Base-by-base conservation (phyloP, 2,888 invertebrate genomes). In the Neelides folsomi region DNA sequence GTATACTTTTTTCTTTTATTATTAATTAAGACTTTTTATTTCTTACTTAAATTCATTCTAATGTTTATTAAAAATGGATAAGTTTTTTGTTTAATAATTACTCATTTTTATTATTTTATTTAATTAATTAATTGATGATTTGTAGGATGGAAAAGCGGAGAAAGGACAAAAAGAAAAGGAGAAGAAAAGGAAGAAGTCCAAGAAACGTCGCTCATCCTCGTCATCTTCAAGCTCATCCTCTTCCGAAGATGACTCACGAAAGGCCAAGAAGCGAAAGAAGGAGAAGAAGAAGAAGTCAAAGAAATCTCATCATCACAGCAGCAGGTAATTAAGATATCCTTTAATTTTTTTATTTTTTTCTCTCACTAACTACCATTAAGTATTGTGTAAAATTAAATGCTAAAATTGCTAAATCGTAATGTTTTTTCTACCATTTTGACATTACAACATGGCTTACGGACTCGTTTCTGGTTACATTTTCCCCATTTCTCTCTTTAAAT, bases 261-360 rank as follows among this genome's bases (percentile, higher is more conserved):
- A 54, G 35, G 53, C 57, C 9, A 60, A 60, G 49, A 58, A 56
- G 44, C 41, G 58, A 46, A 60, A 57, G 52, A 60, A 59, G 57
- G 60, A 60, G 10, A 57, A 59, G 43, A 59, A 59, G 55, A 63
- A 60, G 50, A 59, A 63, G 40, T 58, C 59, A 1, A 63, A 60
- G 51, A 63, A 62, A 50, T 62, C 62, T 1, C 59, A 58, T 40
- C 57, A 53, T 10, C 54, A 54, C 36, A 50, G 51, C 34, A 56
- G 56, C 56, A 62, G 58, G 62, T 62, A 59, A 62, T n/a, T 12
- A 42, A 42, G 16, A 19, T 5, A 55, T 54, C 37, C 27, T 45
- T 44, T 35, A 4, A 5, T 18, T 16, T 47, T 20, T 34, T 10
- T 12, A 47, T 19, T 13, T 12, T 19, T 49, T 38, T 44, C 37